A percentile compares a stretch with the other conserved stretches of the same genome.
Conservation (phyloP, 2,113 vertebrate genomes). For the Odocoileus virginianus region DNA sequence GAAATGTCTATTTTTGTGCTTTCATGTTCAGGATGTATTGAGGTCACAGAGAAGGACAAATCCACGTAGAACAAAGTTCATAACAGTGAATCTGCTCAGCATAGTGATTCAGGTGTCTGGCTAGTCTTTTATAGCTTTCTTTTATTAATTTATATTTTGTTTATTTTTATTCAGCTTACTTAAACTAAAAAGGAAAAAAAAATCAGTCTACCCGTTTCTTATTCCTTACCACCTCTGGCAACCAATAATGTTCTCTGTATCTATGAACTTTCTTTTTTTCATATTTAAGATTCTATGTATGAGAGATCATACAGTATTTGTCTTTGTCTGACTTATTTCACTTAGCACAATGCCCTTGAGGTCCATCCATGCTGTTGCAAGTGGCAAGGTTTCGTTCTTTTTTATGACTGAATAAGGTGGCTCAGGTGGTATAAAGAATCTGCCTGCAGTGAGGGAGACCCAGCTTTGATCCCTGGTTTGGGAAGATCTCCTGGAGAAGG, state of each 20-base stretch:
- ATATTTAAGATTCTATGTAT: background rate
- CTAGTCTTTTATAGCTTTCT: background rate
- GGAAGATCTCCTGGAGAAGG: background rate
- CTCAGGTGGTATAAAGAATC: background rate
- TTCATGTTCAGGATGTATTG: slow-evolving; percentile 12
- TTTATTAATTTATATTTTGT: background rate
- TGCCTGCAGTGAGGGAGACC: background rate
- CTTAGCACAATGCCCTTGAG: background rate
- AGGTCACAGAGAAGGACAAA: slow-evolving; percentile 16
- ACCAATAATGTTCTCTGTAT: background rate
- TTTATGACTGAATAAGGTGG: background rate
- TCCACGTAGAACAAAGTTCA: slow-evolving; percentile 3
- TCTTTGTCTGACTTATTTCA: background rate
- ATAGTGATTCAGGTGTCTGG: background rate
- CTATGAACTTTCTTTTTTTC: background rate
- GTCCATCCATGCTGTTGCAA: background rate
- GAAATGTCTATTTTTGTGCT: slow-evolving; percentile 20
- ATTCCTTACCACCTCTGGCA: background rate
- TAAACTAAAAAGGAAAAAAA: background rate
- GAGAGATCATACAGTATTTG: background rate
- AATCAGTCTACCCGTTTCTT: background rate
- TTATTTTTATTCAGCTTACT: background rate
- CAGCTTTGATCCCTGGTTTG: background rate
- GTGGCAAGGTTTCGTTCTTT: background rate
- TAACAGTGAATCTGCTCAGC: background rate